These are phyloP conservation scores for Morinoia aosen DNA, from an alignment of 2,888 invertebrate genomes.

Conservation along the genomic window DNA sequence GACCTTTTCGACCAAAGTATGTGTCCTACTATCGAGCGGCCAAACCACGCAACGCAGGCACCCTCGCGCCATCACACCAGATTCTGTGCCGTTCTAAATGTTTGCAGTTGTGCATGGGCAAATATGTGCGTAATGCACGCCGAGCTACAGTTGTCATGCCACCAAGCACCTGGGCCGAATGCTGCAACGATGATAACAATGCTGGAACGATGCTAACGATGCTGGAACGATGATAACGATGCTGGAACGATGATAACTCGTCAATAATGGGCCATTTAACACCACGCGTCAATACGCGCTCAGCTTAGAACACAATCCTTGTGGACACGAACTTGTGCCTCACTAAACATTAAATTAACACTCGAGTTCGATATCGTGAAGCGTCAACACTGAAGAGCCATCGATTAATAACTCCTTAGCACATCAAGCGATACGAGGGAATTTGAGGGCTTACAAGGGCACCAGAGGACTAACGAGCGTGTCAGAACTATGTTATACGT, in stretches of 20 bases:
- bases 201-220: neutral
- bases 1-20: neutral
- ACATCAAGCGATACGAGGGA: neutral
- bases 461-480: neutral
- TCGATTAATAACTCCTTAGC: neutral
- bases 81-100: neutral
- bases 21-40: neutral
- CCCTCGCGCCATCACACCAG: neutral
- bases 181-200: neutral
- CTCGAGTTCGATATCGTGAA: neutral
- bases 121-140: neutral
- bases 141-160: neutral
- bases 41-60: neutral
- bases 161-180: neutral
- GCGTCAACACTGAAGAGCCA: neutral
- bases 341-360: neutral
- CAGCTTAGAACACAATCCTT: conserved; percentile 8
- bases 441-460: neutral
- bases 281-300: neutral
- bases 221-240: neutral
- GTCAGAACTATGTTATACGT: too few relatives aligned
- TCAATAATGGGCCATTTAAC: conserved; percentile 7
- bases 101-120: neutral
- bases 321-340: neutral
- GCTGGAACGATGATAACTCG: neutral